Evolutionary conservation across 2,113 vertebrate genomes (phyloP).

Genomic region (Miniopterus natalensis): DNA sequence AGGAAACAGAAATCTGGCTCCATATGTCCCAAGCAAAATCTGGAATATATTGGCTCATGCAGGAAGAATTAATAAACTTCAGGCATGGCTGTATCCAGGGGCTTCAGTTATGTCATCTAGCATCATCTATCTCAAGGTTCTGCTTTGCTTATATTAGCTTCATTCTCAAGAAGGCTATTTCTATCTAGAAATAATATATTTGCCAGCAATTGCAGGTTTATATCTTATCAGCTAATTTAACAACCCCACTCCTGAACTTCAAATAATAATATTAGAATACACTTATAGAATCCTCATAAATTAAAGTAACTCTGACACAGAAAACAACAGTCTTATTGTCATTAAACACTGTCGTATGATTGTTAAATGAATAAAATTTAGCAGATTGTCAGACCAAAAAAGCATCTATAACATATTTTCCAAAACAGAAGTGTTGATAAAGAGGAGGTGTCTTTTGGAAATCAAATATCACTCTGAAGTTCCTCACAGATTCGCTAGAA

Average conservation of each 20-base stretch:
- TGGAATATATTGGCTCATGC: background rate
- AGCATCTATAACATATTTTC: background rate
- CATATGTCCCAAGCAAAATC: background rate
- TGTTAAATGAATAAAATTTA: background rate
- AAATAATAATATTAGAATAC: background rate
- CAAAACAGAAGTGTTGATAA: background rate
- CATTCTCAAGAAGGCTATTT: background rate
- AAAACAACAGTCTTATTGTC: background rate
- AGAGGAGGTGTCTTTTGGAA: background rate
- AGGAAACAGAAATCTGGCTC: background rate
- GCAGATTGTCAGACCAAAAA: background rate
- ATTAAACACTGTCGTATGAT: background rate
- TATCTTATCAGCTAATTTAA: background rate
- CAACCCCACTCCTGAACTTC: background rate
- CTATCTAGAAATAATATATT: background rate
- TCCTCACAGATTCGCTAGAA: background rate
- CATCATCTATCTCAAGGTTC: background rate
- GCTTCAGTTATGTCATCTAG: background rate
- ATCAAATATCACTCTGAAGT: background rate
- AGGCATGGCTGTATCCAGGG: background rate
- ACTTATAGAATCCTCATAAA: background rate
- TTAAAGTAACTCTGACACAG: background rate
- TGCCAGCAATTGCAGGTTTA: background rate
- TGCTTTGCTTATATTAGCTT: background rate
- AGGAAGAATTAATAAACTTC: background rate